Conservation (phyloP, 2,113 vertebrate genomes). For the Channa maculata region DNA sequence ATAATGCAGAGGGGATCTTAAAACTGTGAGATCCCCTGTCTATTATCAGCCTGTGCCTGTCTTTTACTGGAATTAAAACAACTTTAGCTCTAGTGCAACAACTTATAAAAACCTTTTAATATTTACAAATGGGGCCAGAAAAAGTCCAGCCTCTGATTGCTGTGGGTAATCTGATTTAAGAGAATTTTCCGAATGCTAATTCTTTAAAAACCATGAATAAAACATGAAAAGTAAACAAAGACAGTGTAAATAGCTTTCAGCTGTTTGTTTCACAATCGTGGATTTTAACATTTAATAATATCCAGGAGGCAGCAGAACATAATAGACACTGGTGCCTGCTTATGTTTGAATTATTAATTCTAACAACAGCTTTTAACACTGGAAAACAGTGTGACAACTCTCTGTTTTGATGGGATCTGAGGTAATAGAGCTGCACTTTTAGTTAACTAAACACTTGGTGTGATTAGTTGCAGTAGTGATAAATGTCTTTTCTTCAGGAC, state of each 20-base stretch:
- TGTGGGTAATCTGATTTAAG: slow-evolving; percentile 23
- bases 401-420: background rate
- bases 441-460: slow-evolving; percentile 4
- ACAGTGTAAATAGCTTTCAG: slow-evolving; percentile 43
- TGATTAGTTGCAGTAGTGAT: background rate
- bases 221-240: slow-evolving; percentile 58
- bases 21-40: background rate
- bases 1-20: background rate
- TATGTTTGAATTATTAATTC: slow-evolving; percentile 31
- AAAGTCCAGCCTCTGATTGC: slow-evolving; percentile 27
- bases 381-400: background rate
- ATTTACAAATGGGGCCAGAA: background rate
- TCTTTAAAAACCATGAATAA: slow-evolving; percentile 44
- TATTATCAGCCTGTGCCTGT: background rate
- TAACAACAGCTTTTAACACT: slow-evolving; percentile 12
- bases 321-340: slow-evolving; percentile 1
- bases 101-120: background rate
- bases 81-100: background rate
- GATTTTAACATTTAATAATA: slow-evolving; percentile 54
- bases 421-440: background rate
- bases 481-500: background rate
- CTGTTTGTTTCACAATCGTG: slow-evolving; percentile 48
- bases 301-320: slow-evolving; percentile 28
- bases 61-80: background rate
- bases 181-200: slow-evolving; percentile 10